phyloP scores from a whole-genome alignment of 2,113 vertebrate species.

The Cheilinus undulatus region DNA sequence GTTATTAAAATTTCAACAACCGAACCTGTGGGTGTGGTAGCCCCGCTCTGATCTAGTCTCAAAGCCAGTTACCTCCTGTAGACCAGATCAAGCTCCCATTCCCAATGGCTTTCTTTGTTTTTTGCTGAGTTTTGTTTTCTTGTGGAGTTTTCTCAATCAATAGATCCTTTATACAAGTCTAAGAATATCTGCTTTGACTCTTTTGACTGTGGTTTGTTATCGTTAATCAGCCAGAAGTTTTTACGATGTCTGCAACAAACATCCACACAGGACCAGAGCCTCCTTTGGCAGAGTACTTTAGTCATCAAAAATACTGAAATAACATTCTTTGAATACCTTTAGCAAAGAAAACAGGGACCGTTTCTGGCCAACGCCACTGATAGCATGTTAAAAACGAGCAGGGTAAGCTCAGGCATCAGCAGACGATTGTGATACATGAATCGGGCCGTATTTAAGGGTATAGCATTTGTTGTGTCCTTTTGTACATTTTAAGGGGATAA shows the following conservation, averaged over 20 bases:
- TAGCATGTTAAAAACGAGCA: background rate
- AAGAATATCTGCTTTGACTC: slow-evolving; percentile 47
- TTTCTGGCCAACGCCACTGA: slow-evolving; percentile 46
- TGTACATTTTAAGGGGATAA: slow-evolving; percentile 47
- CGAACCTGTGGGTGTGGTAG: no score
- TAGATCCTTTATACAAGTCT: slow-evolving; percentile 66
- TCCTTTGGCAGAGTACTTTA: slow-evolving; percentile 44
- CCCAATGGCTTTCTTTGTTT: slow-evolving; percentile 27
- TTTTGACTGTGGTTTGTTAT: slow-evolving; percentile 67
- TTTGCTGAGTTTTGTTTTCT: slow-evolving; percentile 22
- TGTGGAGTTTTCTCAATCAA: slow-evolving; percentile 41
- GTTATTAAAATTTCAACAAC: background rate
- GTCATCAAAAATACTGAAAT: slow-evolving; percentile 69
- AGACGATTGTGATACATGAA: slow-evolving; percentile 22
- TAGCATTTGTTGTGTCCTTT: slow-evolving; percentile 46
- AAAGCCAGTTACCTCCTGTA: no score
- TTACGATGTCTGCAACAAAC: slow-evolving; percentile 43
- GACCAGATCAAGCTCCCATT: no score
- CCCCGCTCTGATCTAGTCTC: no score
- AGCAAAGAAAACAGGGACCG: slow-evolving; percentile 67
- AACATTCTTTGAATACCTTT: slow-evolving; percentile 81
- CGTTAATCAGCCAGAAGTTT: slow-evolving; percentile 52
- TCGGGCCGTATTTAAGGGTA: slow-evolving; percentile 12
- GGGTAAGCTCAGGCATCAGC: slow-evolving; percentile 5
- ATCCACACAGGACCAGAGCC: slow-evolving; percentile 32